Percentiles rank a stretch among this genome's conserved stretches.
phyloP scores from a whole-genome alignment of 2,888 invertebrate genomes.

The Eucriotettix oculatus region DNA sequence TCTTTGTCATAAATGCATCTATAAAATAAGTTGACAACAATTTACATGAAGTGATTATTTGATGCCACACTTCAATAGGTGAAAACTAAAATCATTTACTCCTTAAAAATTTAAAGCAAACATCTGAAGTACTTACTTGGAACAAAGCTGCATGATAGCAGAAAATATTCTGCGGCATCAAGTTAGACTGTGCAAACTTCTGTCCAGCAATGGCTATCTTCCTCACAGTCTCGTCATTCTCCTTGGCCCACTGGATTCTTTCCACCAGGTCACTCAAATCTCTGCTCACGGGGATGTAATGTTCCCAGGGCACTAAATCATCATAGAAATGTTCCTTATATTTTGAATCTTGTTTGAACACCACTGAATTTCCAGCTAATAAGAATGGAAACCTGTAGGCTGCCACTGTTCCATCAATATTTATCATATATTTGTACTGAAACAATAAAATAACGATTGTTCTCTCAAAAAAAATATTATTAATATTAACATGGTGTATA shows the following conservation, averaged over 20 bases:
- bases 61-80: too few species aligned
- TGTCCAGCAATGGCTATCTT: conserved; percentile 49
- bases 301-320: conserved; percentile 52
- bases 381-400: conserved; percentile 89
- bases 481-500: too few species aligned
- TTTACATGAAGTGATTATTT: too few species aligned
- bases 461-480: too few species aligned
- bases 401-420: conserved; percentile 91
- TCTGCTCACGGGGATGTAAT: conserved; percentile 66
- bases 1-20: too few species aligned
- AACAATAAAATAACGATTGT: conserved; percentile 19
- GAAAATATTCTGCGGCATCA: conserved; percentile 68
- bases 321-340: conserved; percentile 91
- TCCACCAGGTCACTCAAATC: conserved; percentile 69
- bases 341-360: conserved; percentile 84
- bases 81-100: not conserved
- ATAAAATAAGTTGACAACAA: too few species aligned
- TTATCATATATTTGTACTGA: conserved; percentile 89
- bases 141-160: conserved; percentile 72
- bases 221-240: conserved; percentile 49
- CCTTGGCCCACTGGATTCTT: conserved; percentile 58
- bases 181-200: conserved; percentile 54
- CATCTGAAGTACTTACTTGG: conserved; percentile 27
- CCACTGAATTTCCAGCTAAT: conserved; percentile 68
- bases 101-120: not conserved